Evolutionary conservation across 2,113 vertebrate genomes (phyloP).

Genomic region (Brachionichthys hirsutus): DNA sequence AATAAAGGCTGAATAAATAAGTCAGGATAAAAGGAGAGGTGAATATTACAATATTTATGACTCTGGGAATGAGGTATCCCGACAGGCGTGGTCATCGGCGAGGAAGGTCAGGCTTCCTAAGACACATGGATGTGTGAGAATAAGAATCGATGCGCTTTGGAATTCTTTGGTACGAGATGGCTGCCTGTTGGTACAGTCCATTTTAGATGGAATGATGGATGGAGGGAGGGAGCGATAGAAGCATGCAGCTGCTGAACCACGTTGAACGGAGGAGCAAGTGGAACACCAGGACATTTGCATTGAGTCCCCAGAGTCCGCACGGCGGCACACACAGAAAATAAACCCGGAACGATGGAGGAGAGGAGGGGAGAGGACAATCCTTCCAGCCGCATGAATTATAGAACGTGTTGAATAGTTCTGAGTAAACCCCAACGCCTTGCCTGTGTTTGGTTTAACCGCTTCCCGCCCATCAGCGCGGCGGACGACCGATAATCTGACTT

Average conservation of each 20-base stretch:
- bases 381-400: conserved; percentile 19
- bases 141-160: too few relatives aligned
- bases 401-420: conserved; percentile 4
- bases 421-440: conserved; percentile 11
- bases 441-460: conserved; percentile 8
- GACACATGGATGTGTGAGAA: too few relatives aligned
- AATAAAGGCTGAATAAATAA: too few relatives aligned
- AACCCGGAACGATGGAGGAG: conserved; percentile 15
- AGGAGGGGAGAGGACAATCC: not conserved
- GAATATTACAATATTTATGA: too few relatives aligned
- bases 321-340: conserved; percentile 30
- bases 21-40: too few relatives aligned
- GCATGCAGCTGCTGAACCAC: conserved; percentile 47
- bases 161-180: too few relatives aligned
- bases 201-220: too few relatives aligned
- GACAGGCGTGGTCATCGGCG: too few relatives aligned
- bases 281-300: conserved; percentile 49
- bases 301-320: conserved; percentile 32
- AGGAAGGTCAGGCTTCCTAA: too few relatives aligned
- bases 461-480: conserved; percentile 18
- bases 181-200: too few relatives aligned
- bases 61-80: too few relatives aligned
- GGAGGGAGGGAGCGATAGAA: too few relatives aligned
- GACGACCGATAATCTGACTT: conserved; percentile 20
- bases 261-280: conserved; percentile 47